These are phyloP conservation scores for Achatina immaculata DNA, from an alignment of 1,140 invertebrate genomes.

Conservation along the genomic window DNA sequence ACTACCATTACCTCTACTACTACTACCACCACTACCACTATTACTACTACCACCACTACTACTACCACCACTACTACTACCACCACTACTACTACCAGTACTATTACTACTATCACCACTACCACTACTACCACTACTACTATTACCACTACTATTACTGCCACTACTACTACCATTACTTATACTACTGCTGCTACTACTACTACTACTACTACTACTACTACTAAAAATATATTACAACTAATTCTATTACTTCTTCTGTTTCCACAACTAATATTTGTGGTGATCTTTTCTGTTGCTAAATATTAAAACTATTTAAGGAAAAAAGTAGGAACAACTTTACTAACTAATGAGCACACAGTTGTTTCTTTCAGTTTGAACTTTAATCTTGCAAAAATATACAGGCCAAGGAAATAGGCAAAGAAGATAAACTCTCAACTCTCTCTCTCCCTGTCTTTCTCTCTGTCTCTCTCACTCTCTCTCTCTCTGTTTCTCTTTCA, in stretches of 20 bases:
- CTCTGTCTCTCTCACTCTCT: too few relatives aligned
- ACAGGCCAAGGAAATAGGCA: too few relatives aligned
- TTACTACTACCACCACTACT: neutral
- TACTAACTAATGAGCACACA: too few relatives aligned
- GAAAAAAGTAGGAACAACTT: too few relatives aligned
- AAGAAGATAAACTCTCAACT: too few relatives aligned
- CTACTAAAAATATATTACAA: neutral
- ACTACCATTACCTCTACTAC: too few relatives aligned
- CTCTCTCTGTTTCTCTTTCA: too few relatives aligned
- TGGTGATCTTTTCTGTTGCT: neutral
- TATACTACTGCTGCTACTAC: neutral
- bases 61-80: neutral
- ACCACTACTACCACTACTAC: neutral
- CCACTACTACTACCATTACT: neutral
- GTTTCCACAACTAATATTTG: neutral
- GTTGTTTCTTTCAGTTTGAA: too few relatives aligned
- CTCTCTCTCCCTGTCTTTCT: too few relatives aligned
- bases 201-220: neutral
- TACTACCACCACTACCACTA: too few relatives aligned
- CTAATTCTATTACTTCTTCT: slow-evolving; percentile 16
- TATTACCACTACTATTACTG: neutral
- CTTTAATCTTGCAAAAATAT: too few relatives aligned
- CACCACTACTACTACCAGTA: neutral
- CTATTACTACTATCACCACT: neutral
- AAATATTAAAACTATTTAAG: too few relatives aligned